Evolutionary conservation across 1,140 invertebrate species (phyloP), one percentile per base, ranked within the genome.

Genomic region (Carposina sasakii): DNA sequence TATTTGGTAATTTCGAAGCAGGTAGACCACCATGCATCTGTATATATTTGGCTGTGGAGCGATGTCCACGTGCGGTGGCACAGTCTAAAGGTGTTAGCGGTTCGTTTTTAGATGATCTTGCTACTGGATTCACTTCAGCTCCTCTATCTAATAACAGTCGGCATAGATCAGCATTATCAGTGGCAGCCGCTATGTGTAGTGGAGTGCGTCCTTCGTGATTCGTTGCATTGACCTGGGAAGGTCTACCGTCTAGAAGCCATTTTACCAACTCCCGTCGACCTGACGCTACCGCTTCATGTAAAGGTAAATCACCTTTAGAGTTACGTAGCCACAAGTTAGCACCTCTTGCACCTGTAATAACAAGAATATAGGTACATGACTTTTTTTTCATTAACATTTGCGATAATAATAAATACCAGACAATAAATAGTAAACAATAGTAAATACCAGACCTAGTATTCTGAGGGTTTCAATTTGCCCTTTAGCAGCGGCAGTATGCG

Each of bases 261-360:
- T 91, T 88, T 0, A 97, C 90, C 31, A 96, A 67, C 61, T 96
- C 96, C 52, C 94, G 91, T 50, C 96, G 88, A 3, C 97, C 96
- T 0, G 95, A 97, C 24, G 93, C 90, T 0, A 98, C 94, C 0
- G 98, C 97, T 79, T 99, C 98, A 76, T 99, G 98, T 12, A 98
- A 77, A 0, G 96, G 96, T 39, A 95, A 86, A 85, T 98, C 96
- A 0, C 96, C 96, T 63, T 93, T 90, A 6, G 94, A 92, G 70
- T 98, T 99, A 47, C 92, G 87, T n/a, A 94, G 85, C 92, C 97
- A 98, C 12, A 99, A 86, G 76, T 98, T 96, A 0, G 94, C 96
- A 1, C 93, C 93, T 53, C 94, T 90, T 41, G 92, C 90, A 10
- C 89, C 89, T 61, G 95, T 84, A 64, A 76, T 21, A 21, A 52